A percentile compares a stretch with the other conserved stretches of the same genome.
Evolutionary conservation across 2,113 vertebrate species (phyloP).

Genomic region (Ochotona princeps): DNA sequence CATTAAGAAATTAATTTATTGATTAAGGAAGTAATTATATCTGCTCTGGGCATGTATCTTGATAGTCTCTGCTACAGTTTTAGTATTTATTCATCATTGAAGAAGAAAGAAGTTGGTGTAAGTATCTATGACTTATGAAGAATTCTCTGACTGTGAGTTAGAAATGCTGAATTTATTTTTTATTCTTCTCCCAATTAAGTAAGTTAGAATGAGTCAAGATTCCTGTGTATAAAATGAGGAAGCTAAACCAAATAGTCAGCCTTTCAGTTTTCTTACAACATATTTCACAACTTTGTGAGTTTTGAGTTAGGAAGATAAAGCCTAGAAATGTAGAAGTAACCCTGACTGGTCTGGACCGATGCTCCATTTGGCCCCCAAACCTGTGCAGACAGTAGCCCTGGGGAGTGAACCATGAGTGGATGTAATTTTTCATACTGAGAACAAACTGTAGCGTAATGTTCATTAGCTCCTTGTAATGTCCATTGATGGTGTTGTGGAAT

Average conservation of each 20-base stretch:
- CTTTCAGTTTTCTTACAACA: constrained; percentile 29
- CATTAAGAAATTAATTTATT: constrained; percentile 21
- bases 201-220: not conserved
- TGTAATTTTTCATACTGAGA: constrained; percentile 70
- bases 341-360: constrained; percentile 41
- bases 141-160: not conserved
- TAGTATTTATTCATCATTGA: not conserved
- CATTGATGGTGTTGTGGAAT: not conserved
- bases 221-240: not conserved
- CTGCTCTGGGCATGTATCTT: not conserved
- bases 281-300: constrained; percentile 35
- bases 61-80: not conserved
- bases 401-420: constrained; percentile 13
- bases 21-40: not conserved
- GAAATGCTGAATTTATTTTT: constrained; percentile 18
- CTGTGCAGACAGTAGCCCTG: not conserved
- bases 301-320: constrained; percentile 57
- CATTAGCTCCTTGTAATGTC: not conserved
- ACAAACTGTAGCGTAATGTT: constrained; percentile 33
- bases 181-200: not conserved
- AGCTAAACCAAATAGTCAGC: not conserved
- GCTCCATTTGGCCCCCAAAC: not conserved
- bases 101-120: not conserved
- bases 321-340: constrained; percentile 63
- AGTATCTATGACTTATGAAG: not conserved